Conservation (phyloP, 2,888 invertebrate genomes). For the Morinoia aosen region DNA sequence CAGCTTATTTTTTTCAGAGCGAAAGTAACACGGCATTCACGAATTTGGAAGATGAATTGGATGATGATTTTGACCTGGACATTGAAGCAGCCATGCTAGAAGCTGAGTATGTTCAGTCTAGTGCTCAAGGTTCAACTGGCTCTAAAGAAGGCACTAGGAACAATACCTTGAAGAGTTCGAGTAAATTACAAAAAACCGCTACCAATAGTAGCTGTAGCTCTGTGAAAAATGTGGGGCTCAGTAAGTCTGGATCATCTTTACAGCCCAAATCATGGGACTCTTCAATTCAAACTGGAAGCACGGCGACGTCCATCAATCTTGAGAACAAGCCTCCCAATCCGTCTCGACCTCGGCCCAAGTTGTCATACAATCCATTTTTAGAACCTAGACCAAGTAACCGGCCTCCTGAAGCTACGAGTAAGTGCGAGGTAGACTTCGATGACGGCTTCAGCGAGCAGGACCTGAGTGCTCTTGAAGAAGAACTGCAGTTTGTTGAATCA, state of each 20-base stretch:
- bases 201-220: background rate
- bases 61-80: conserved; percentile 19
- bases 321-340: background rate
- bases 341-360: background rate
- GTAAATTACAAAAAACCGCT: background rate
- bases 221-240: background rate
- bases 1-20: background rate
- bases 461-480: conserved; percentile 26
- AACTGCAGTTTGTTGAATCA: background rate
- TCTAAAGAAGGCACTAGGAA: background rate
- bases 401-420: background rate
- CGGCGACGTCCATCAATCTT: background rate
- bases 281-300: conserved; percentile 11
- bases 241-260: background rate
- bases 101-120: background rate
- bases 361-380: conserved; percentile 21
- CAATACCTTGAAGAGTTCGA: background rate
- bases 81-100: conserved; percentile 33
- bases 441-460: conserved; percentile 36
- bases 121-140: background rate
- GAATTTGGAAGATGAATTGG: background rate
- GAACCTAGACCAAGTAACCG: background rate
- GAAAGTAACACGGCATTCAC: background rate
- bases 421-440: conserved; percentile 2
- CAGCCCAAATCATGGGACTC: background rate